Evolutionary conservation across 2,113 vertebrate species (phyloP).

Genomic region (Physeter macrocephalus): DNA sequence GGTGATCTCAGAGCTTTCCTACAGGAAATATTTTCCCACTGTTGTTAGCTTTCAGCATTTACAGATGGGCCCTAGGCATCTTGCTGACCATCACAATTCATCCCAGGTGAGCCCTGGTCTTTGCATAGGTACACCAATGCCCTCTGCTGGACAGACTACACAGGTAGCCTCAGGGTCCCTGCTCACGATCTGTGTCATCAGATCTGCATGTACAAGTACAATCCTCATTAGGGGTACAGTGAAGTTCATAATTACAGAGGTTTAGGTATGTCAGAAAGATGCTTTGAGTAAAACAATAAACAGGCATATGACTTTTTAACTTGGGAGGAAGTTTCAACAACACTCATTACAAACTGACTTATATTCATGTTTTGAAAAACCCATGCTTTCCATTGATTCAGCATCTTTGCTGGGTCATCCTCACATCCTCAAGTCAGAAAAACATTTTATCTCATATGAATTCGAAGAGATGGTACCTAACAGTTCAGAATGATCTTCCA

Average conservation of each 20-base stretch:
- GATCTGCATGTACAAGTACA: not conserved
- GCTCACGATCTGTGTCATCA: not conserved
- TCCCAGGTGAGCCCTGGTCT: not conserved
- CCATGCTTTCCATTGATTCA: not conserved
- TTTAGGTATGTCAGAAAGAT: not conserved
- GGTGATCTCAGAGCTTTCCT: not conserved
- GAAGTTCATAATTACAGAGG: not conserved
- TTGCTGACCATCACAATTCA: not conserved
- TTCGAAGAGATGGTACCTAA: not conserved
- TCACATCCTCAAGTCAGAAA: not conserved
- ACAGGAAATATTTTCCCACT: not conserved
- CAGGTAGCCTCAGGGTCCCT: not conserved
- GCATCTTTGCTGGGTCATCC: not conserved
- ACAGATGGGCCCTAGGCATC: not conserved
- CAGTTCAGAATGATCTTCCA: not conserved
- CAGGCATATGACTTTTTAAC: not conserved
- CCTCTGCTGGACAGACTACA: conserved; percentile 44
- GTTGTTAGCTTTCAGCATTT: not conserved
- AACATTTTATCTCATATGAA: not conserved
- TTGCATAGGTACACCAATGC: not conserved
- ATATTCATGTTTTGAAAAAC: not conserved
- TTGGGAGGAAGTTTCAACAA: not conserved
- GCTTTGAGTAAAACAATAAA: not conserved
- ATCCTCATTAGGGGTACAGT: not conserved
- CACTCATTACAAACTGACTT: not conserved